A percentile compares a stretch with the other conserved stretches of the same genome.
phyloP scores from a whole-genome alignment of 1,140 invertebrate species.

The Oscheius sp. region DNA sequence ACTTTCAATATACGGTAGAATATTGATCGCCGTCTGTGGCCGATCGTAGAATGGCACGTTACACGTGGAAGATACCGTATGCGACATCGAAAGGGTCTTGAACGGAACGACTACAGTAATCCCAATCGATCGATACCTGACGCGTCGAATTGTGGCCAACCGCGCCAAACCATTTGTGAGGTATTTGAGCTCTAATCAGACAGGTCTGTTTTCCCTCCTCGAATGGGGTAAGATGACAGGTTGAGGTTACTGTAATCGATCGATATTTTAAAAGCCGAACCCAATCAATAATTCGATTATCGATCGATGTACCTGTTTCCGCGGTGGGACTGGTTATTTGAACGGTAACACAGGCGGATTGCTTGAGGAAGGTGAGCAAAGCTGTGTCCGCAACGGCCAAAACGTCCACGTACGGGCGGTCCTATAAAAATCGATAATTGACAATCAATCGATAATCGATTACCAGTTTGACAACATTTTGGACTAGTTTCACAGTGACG shows the following conservation, averaged over 20 bases:
- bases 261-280: background rate
- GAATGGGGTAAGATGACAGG: slow-evolving; percentile 29
- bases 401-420: slow-evolving; percentile 40
- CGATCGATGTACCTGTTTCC: slow-evolving; percentile 14
- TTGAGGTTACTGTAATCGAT: slow-evolving; percentile 13
- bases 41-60: slow-evolving; percentile 28
- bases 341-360: slow-evolving; percentile 30
- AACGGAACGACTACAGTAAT: background rate
- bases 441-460: background rate
- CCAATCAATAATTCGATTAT: background rate
- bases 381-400: slow-evolving; percentile 27
- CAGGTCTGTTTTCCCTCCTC: slow-evolving; percentile 24
- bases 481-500: slow-evolving; percentile 9
- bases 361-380: slow-evolving; percentile 25
- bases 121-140: slow-evolving; percentile 20
- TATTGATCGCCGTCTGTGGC: slow-evolving; percentile 26
- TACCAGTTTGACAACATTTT: slow-evolving; percentile 8
- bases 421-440: slow-evolving; percentile 54
- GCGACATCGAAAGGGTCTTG: slow-evolving; percentile 11
- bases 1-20: slow-evolving; percentile 18
- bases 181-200: slow-evolving; percentile 38
- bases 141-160: slow-evolving; percentile 31
- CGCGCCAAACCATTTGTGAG: slow-evolving; percentile 37
- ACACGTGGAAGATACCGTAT: slow-evolving; percentile 27
- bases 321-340: slow-evolving; percentile 34